A percentile compares a stretch with the other conserved stretches of the same genome.
These are phyloP conservation scores for Parthenolecanium corni DNA, from an alignment of 2,888 invertebrate genomes.

Conservation along the genomic window DNA sequence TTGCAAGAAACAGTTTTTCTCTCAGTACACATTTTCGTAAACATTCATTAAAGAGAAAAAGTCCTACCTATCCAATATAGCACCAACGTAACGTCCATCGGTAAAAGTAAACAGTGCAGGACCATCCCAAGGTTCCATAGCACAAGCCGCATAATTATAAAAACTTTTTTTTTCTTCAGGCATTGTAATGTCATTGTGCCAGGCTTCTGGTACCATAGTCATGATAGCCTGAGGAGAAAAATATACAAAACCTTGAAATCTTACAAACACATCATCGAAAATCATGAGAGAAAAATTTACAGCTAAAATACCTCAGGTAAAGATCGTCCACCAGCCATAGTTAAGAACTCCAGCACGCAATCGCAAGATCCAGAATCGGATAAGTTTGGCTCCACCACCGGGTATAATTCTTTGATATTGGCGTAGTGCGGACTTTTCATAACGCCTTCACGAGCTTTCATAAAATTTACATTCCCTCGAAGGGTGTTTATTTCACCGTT, in stretches of 20 bases:
- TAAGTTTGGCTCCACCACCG: constrained; percentile 92
- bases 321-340: constrained; percentile 80
- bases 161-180: constrained; percentile 82
- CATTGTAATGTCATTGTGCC: constrained; percentile 94
- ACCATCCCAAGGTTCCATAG: constrained; percentile 99
- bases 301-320: constrained; percentile 60
- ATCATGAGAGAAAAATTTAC: too few relatives aligned
- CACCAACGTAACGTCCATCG: constrained; percentile 91
- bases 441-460: constrained; percentile 97
- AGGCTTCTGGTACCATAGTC: constrained; percentile 99
- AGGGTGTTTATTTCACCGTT: constrained; percentile 99
- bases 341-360: constrained; percentile 93
- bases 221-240: constrained; percentile 62
- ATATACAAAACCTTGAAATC: too few relatives aligned
- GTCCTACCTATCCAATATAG: constrained; percentile 48
- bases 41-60: too few relatives aligned
- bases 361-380: constrained; percentile 97
- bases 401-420: constrained; percentile 77
- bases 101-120: constrained; percentile 93
- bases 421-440: constrained; percentile 79
- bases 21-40: too few relatives aligned
- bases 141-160: constrained; percentile 94
- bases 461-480: constrained; percentile 93
- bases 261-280: too few relatives aligned
- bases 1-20: too few relatives aligned